A percentile compares a stretch with the other conserved stretches of the same genome.
These are phyloP conservation scores for Morpho helenor DNA, from an alignment of 2,888 invertebrate genomes.

Conservation along the genomic window DNA sequence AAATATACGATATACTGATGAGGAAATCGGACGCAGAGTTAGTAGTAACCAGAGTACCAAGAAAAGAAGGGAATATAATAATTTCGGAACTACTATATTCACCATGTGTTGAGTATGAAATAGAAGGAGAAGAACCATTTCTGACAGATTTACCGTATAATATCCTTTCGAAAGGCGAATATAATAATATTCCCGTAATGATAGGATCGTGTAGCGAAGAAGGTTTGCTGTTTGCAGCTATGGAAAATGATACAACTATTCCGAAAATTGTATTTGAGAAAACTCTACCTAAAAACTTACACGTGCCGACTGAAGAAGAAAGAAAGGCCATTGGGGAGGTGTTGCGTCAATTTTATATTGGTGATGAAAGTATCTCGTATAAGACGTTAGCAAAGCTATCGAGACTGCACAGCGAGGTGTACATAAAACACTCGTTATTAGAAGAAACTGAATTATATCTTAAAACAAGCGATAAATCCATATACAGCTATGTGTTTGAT, in stretches of 20 bases:
- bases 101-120: slow-evolving; percentile 50
- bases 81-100: slow-evolving; percentile 50
- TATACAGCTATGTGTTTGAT: slow-evolving; percentile 52
- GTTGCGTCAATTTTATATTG: slow-evolving; percentile 56
- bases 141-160: slow-evolving; percentile 50
- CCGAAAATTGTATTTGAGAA: slow-evolving; percentile 42
- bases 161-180: slow-evolving; percentile 43
- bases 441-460: slow-evolving; percentile 50
- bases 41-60: slow-evolving; percentile 49
- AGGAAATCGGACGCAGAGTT: slow-evolving; percentile 49
- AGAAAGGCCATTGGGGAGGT: slow-evolving; percentile 37
- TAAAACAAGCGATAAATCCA: slow-evolving; percentile 39
- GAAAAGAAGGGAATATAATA: slow-evolving; percentile 43
- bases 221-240: slow-evolving; percentile 45
- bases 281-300: slow-evolving; percentile 54
- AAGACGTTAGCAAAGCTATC: slow-evolving; percentile 47
- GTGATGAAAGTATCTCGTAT: slow-evolving; percentile 43
- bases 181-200: slow-evolving; percentile 58
- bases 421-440: slow-evolving; percentile 41
- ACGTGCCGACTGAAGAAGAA: slow-evolving; percentile 38
- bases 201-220: slow-evolving; percentile 52
- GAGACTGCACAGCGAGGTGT: slow-evolving; percentile 46
- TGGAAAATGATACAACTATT: slow-evolving; percentile 51
- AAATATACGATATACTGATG: slow-evolving; percentile 50
- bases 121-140: slow-evolving; percentile 59